Base-by-base conservation (phyloP, 2,797 vertebrate species). In the Anniella stebbinsi region DNA sequence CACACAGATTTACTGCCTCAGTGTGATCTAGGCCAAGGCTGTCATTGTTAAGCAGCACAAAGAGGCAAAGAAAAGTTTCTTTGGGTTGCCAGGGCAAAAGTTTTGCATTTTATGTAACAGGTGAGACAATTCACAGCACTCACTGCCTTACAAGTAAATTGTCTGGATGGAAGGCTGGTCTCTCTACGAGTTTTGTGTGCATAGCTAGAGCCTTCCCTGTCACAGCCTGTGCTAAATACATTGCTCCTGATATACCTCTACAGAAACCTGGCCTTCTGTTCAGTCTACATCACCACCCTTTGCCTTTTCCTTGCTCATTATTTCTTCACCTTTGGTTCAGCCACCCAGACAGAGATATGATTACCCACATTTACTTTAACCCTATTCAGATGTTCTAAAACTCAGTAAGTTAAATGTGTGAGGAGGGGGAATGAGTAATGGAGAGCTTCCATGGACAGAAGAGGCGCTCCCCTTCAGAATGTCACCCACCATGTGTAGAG, bases 41-140 rank as follows among this genome's bases (percentile, higher is more conserved):
- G 17, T 48, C 30, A 70, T 33, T 69, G 0, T 87, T 72, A 51
- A 89, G 17, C 33, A 67, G 23, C 1, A 78, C 91, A 89, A 38
- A 5, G 51, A 41, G 69, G 91, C 60, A 92, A 87, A 93, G 88
- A 92, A 77, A 80, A 45, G 66, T 91, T 92, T 90, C 73, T 92
- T 89, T 87, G 87, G 94, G 93, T 89, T 95, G 72, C 60, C 86
- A 94, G 92, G 67, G 87, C 86, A 92, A 94, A 86, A n/a, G 25
- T 5, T 48, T 2, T 84, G 75, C 38, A 23, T 92, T 91, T 96
- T 95, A 93, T 51, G 57, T 93, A 95, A 94, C 73, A 54, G 75
- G 18, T 60, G 75, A 69, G 91, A 89, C 1, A 72, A 45, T 48
- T 69, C 57, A 28, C 63, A 48, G 25, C 92, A 82, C 80, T 88